Conservation (phyloP, 2,888 invertebrate species). For the Amiota communis region DNA sequence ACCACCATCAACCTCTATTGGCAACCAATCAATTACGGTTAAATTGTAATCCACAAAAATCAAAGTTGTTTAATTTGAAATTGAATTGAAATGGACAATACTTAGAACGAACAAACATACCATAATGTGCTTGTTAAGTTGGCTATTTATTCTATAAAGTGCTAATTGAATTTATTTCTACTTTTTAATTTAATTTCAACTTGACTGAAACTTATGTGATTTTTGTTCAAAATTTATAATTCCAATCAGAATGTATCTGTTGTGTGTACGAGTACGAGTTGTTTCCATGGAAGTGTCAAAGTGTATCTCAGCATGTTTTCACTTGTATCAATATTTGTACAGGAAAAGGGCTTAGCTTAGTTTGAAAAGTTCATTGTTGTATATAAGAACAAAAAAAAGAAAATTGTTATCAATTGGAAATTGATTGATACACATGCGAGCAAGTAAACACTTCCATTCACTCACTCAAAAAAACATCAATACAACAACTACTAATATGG, state of each 20-base stretch:
- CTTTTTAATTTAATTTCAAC: slow-evolving; percentile 55
- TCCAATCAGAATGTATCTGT: too few relatives aligned
- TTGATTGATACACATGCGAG: slow-evolving; percentile 58
- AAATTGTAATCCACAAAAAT: neutral
- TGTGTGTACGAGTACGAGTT: neutral
- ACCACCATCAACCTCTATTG: neutral
- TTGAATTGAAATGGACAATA: slow-evolving; percentile 14
- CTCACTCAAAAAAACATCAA: neutral
- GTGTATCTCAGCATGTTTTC: slow-evolving; percentile 12
- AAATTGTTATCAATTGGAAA: slow-evolving; percentile 61
- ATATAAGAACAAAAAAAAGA: neutral
- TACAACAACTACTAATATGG: neutral
- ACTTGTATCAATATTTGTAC: slow-evolving; percentile 23
- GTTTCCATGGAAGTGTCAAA: neutral
- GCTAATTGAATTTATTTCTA: slow-evolving; percentile 32
- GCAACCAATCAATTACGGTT: too few relatives aligned
- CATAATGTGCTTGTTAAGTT: neutral
- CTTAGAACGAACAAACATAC: slow-evolving; percentile 1
- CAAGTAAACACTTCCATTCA: neutral
- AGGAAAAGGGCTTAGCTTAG: slow-evolving; percentile 7
- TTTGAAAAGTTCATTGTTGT: slow-evolving; percentile 25
- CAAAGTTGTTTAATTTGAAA: slow-evolving; percentile 5
- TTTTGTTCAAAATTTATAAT: neutral
- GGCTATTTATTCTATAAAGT: slow-evolving; percentile 28
- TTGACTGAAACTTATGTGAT: slow-evolving; percentile 46